A percentile compares a stretch with the other conserved stretches of the same genome.
These are phyloP conservation scores for Cryptoleucopteryx plumbea DNA, from an alignment of 2,113 vertebrate species.

Conservation along the genomic window DNA sequence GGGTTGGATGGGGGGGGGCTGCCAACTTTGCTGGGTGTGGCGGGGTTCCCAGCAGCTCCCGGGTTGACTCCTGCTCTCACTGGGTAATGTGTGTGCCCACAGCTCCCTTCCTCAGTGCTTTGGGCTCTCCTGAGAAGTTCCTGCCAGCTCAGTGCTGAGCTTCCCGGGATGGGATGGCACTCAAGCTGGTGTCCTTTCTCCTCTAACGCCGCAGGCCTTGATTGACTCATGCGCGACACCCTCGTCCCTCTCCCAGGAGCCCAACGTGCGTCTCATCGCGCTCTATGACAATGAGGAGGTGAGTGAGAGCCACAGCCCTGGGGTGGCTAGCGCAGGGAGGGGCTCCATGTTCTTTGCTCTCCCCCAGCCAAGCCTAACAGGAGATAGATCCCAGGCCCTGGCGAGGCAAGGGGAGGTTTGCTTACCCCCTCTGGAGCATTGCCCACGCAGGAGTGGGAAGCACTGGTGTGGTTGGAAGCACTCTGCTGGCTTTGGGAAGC, in stretches of 20 bases:
- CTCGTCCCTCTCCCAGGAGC: conserved; percentile 79
- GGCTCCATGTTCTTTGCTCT: not conserved
- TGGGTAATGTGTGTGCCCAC: not conserved
- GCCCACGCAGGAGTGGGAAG: not conserved
- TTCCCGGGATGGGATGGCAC: not conserved
- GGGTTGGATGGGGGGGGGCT: not conserved
- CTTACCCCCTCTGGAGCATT: not conserved
- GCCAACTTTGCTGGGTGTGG: not conserved
- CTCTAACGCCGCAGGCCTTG: conserved; percentile 75
- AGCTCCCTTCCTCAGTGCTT: not conserved
- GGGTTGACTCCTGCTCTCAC: accelerated
- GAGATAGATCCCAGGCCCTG: not conserved
- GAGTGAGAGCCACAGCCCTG: not conserved
- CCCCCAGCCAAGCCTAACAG: not conserved
- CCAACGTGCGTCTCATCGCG: conserved; percentile 87
- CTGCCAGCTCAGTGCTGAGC: not conserved
- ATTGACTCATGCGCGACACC: conserved; percentile 77
- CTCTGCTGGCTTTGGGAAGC: not conserved
- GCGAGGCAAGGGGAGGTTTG: not conserved
- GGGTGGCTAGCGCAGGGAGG: not conserved
- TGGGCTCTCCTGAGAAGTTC: not conserved
- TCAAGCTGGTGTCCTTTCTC: not conserved
- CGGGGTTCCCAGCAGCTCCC: not conserved
- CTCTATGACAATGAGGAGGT: conserved; percentile 98
- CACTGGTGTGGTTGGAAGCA: not conserved